Base-by-base conservation (phyloP, 1,140 invertebrate species). In the Cydia pomonella region DNA sequence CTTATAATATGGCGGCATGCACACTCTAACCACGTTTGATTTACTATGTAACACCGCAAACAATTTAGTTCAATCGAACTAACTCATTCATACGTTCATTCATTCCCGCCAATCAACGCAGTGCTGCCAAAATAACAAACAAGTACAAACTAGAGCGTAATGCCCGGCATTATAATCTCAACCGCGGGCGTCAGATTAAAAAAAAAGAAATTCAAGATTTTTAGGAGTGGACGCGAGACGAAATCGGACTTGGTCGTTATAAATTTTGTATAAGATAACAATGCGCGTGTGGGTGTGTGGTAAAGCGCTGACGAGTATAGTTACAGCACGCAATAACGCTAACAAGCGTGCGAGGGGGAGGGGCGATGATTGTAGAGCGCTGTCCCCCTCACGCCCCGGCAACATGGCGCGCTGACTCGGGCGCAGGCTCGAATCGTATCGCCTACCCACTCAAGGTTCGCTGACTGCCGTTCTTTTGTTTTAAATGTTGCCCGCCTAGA, bases 391-490 rank as follows among this genome's bases (percentile, higher is more conserved):
- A 71, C 75, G 83, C 88, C 83, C 82, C 86, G 84, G 87, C 89
- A 93, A 92, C 90, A 93, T 93, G 91, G 91, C 91, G 91, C 88
- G 88, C 87, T 87, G 86, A 91, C 90, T 92, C 91, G 84, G 90
- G 90, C 88, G 91, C 92, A 93, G 90, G 91, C 90, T 93, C 92
- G 91, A 93, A 92, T 92, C 91, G 88, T 93, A 93, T 93, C 91
- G 92, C 92, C 93, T 93, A 92, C 93, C 93, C 93, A 93, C 93
- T 93, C 93, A 93, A 93, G 93, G 93, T 93, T 93, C 93, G 93
- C 92, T 93, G 92, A 93, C 93, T 93, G 92, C 89, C 92, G 92
- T 93, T 93, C 93, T 93, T 93, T 93, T 93, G 93, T 93, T 92
- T 89, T 90, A 88, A 91, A 92, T 92, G 93, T 93, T 93, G 87